Evolutionary conservation across 2,797 vertebrate genomes (phyloP).

Genomic region (Notamacropus eugenii): DNA sequence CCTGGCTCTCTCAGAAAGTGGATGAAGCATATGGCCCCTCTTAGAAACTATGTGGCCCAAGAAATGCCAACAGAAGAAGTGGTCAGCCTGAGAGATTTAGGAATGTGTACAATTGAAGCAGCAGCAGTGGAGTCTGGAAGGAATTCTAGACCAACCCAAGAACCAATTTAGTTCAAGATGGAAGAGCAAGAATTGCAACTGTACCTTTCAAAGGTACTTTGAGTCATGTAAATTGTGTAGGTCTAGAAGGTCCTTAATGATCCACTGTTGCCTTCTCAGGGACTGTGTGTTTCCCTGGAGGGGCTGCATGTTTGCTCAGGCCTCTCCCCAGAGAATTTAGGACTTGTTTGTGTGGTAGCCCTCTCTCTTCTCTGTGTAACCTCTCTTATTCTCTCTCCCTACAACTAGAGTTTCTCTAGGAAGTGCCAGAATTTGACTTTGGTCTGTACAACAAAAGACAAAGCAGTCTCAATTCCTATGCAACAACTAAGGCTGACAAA

Average conservation of each 20-base stretch:
- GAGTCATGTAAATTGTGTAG: background rate
- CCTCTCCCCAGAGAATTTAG: background rate
- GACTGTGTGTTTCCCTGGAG: background rate
- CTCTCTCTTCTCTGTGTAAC: background rate
- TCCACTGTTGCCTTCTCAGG: background rate
- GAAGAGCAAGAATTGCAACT: background rate
- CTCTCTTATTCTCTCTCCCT: background rate
- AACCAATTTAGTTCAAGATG: background rate
- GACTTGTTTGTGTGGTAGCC: background rate
- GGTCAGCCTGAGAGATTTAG: background rate
- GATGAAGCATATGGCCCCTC: background rate
- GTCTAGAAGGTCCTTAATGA: background rate
- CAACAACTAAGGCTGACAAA: background rate
- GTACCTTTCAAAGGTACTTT: background rate
- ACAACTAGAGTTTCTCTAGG: background rate
- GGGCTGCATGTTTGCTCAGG: too few species aligned
- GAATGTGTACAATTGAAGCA: background rate
- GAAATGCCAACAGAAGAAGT: background rate
- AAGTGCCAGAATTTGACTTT: background rate
- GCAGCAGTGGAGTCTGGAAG: background rate
- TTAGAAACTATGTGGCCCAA: background rate
- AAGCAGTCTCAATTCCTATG: background rate
- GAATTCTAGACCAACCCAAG: background rate
- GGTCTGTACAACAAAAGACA: background rate
- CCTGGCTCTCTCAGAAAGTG: background rate